A percentile compares a stretch with the other conserved stretches of the same genome.
Conservation (phyloP, 2,113 vertebrate species). For the Diphyllodes magnificus region DNA sequence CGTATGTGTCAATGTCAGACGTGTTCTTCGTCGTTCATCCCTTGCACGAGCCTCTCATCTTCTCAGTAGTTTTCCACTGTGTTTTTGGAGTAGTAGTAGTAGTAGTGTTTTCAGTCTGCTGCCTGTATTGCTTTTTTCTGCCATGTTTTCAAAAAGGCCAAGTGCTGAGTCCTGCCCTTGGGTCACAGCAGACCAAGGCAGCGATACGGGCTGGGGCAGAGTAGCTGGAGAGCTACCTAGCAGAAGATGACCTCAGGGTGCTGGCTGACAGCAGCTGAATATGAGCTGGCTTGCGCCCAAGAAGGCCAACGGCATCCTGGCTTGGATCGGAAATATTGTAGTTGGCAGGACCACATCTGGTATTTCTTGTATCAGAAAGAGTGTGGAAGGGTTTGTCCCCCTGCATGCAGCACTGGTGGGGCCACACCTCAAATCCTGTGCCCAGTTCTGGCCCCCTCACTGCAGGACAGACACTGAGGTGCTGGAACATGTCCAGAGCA, state of each 20-base stretch:
- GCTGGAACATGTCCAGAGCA: neutral
- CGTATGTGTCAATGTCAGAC: neutral
- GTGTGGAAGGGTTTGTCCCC: accelerated
- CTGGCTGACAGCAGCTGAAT: neutral
- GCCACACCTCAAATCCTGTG: neutral
- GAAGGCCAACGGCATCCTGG: neutral
- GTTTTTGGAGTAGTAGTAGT: neutral
- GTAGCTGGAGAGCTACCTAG: neutral
- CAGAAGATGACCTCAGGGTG: neutral
- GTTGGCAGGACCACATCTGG: accelerated
- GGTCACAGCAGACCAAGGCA: neutral
- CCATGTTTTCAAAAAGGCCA: neutral
- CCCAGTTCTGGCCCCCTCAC: neutral
- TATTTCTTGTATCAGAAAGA: neutral
- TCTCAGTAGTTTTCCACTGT: neutral
- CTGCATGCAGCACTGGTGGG: neutral
- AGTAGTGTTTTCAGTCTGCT: neutral
- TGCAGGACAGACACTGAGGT: neutral
- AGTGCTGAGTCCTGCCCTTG: neutral
- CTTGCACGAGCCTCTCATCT: neutral
- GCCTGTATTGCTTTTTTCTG: neutral
- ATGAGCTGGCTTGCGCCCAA: neutral
- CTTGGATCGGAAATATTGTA: neutral
- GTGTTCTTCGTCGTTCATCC: neutral
- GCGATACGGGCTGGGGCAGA: neutral